Evolutionary conservation across 2,797 vertebrate genomes (phyloP).

Genomic region (Gadopsis bispinosus): DNA sequence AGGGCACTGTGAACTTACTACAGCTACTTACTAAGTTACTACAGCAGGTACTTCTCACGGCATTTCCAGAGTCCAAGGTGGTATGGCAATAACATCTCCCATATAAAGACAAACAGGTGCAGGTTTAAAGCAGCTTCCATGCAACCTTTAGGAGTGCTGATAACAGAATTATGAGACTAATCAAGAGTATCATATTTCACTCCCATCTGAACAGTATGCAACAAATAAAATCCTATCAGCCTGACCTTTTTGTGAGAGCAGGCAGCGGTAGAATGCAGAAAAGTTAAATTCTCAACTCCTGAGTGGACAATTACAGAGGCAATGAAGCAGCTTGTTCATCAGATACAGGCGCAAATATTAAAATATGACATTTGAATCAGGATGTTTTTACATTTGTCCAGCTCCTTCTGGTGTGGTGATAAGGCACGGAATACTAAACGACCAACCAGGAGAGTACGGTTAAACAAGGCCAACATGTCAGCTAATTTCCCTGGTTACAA

Average conservation of each 20-base stretch:
- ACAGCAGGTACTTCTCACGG: background rate
- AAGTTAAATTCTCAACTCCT: slow-evolving; percentile 58
- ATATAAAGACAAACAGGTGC: slow-evolving; percentile 55
- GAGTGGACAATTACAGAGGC: slow-evolving; percentile 64
- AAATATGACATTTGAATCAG: slow-evolving; percentile 77
- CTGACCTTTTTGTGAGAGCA: slow-evolving; percentile 77
- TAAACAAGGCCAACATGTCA: slow-evolving; percentile 39
- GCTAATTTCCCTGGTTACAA: slow-evolving; percentile 28
- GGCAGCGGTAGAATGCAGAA: slow-evolving; percentile 35
- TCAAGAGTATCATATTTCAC: slow-evolving; percentile 66
- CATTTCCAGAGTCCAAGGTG: slow-evolving; percentile 5
- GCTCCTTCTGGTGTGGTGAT: slow-evolving; percentile 24
- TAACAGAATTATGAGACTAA: slow-evolving; percentile 68
- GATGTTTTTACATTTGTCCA: slow-evolving; percentile 70
- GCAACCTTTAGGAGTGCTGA: slow-evolving; percentile 70
- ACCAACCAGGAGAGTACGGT: slow-evolving; percentile 13
- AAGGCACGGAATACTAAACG: slow-evolving; percentile 60
- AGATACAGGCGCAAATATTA: slow-evolving; percentile 72
- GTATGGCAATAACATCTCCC: slow-evolving; percentile 11
- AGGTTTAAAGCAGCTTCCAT: slow-evolving; percentile 57
- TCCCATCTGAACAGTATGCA: slow-evolving; percentile 62
- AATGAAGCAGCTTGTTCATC: slow-evolving; percentile 71
- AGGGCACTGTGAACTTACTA: background rate
- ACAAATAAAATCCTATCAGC: slow-evolving; percentile 71
- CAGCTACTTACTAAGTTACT: background rate